Base-by-base conservation (phyloP, 1,140 invertebrate species). In the Ceratitis capitata region DNA sequence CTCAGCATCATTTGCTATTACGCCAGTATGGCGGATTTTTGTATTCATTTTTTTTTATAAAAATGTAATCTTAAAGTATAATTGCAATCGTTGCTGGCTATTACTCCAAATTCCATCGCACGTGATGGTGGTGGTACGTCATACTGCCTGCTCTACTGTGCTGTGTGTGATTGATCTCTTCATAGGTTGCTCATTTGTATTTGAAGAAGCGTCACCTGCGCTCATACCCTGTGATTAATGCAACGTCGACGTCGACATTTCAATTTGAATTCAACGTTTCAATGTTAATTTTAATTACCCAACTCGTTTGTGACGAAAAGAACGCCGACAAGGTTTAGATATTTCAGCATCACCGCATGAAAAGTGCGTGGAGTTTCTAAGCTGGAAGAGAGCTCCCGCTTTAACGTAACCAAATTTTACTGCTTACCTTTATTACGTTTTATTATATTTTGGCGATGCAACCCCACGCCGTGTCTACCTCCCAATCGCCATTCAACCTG, bases 1-100 rank as follows among this genome's bases (percentile, higher is more conserved):
- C 49, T 19, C 12, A 6, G 5, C n/a, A n/a, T 16, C 69, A 45
- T 26, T 23, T 35, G 6, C 9, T 19, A 35, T 45, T 78, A 78
- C 45, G 45, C 45, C 69, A 78, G 23, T 45, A 39, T 78, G 39
- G 69, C 69, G 45, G 69, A 3, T n/a, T n/a, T n/a, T 19, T 6
- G 23, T 19, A 78, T 78, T 78, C 39, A 16, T 78, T 39, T 45
- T 78, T 23, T n/a, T 23, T 78, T 39, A 45, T 78, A 78, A n/a
- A 78, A 78, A 78, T 23, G 69, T 78, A 45, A 78, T 78, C 35
- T n/a, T 45, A n/a, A 78, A 78, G 69, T 78, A 78, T 78, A 78
- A 78, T 78, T 78, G 45, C 69, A 78, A 78, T 78, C 69, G 45
- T 39, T 78, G 39, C 39, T 45, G 69, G 69, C 69, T 78, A 39